A percentile compares a stretch with the other conserved stretches of the same genome.
These are phyloP conservation scores for Agraylea sexmaculata DNA, from an alignment of 1,140 invertebrate species.

Conservation along the genomic window DNA sequence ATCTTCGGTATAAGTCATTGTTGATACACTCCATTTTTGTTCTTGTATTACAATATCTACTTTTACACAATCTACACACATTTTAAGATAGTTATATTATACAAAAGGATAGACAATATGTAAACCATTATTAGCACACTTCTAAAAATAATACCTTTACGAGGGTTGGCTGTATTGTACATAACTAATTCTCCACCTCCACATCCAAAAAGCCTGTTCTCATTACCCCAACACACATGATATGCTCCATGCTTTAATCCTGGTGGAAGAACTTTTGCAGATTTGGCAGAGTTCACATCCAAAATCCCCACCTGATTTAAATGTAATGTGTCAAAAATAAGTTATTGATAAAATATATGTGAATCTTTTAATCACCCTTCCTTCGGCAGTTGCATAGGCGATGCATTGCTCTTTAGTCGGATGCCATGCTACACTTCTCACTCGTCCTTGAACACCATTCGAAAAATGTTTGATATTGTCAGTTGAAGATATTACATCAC, in stretches of 20 bases:
- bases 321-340: not conserved
- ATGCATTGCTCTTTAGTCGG: constrained; percentile 58
- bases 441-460: constrained; percentile 62
- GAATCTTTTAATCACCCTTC: constrained; percentile 40
- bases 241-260: constrained; percentile 26
- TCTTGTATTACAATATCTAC: constrained; percentile 16
- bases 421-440: constrained; percentile 64
- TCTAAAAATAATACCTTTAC: constrained; percentile 29
- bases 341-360: not conserved
- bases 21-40: constrained; percentile 23
- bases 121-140: not conserved
- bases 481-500: constrained; percentile 20
- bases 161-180: constrained; percentile 33
- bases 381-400: constrained; percentile 66
- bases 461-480: constrained; percentile 35
- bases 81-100: no score
- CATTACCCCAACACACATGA: constrained; percentile 29
- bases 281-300: constrained; percentile 28
- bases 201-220: constrained; percentile 37
- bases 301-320: constrained; percentile 40
- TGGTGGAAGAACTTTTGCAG: constrained; percentile 23
- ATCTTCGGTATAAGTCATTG: constrained; percentile 20
- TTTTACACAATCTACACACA: no score
- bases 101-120: not conserved
- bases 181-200: constrained; percentile 37